Base-by-base conservation (phyloP, 2,888 invertebrate genomes). In the Chrysolina oricalcia region DNA sequence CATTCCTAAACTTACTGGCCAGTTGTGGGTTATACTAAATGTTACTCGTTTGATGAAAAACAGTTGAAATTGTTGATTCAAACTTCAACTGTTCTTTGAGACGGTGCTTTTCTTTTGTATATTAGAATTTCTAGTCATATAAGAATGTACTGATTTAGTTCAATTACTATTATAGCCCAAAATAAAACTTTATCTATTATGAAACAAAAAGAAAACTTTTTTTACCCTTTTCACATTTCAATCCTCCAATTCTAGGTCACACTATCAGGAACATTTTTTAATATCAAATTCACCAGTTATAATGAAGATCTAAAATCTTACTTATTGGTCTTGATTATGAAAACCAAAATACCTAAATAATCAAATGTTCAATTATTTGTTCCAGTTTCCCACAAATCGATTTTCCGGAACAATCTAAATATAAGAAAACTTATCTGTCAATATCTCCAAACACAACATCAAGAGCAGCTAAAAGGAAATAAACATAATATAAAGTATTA, bases 401-500 rank as follows among this genome's bases (percentile, higher is more conserved):
- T 53, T 48, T 17, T 48, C 8, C 48, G 2, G 17, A 48, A 17
- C 17, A 10, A 8, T 6, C 17, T 9, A 48, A 48, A 48, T 17
- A 17, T 48, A 0, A 17, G 17, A 8, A 48, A 48, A 17, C 17
- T 87, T 87, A 92, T 81, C 92, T 91, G 88, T 92, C 92, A 46
- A 92, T 87, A 85, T 92, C 92, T 50, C 92, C 92, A 84, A 93
- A 92, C 19, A 92, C 92, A 62, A 92, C 87, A 81, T 92, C 92
- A 73, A 92, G 85, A 0, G 91, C 78, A 62, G 82, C 83, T 81
- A 40, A 63, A 77, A 77, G 40, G 15, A 48, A 53, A 65, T 35
- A 71, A 62, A 59, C 17, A 41, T 11, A 41, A 64, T 10, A 40
- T n/a, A n/a, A 13, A 8, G 6, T 5, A 19, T 11, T 35, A 40